Conservation (phyloP, 2,113 vertebrate species). For the Trematomus loennbergii region DNA sequence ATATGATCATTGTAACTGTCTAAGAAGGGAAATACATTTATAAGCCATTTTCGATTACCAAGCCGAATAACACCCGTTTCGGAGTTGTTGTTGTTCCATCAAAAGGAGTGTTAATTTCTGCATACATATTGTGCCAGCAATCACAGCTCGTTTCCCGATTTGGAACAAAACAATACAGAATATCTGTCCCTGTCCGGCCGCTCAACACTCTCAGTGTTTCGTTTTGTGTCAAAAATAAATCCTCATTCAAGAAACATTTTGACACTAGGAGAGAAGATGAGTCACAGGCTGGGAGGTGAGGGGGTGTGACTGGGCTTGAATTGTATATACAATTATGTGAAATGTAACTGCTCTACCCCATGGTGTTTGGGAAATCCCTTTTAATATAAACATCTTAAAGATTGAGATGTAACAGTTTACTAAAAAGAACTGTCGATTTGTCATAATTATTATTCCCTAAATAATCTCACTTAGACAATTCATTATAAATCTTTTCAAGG, state of each 20-base stretch:
- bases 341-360: neutral
- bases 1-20: no score
- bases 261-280: constrained; percentile 20
- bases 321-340: neutral
- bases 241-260: neutral
- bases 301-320: neutral
- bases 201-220: neutral
- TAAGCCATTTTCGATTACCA: neutral
- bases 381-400: neutral
- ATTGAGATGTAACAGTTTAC: neutral
- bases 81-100: neutral
- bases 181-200: neutral
- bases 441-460: neutral
- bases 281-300: constrained; percentile 17
- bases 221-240: neutral
- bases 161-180: neutral
- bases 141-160: neutral
- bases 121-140: neutral
- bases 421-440: neutral
- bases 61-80: neutral
- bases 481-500: neutral
- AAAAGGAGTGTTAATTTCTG: neutral
- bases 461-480: no score
- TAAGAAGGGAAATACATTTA: neutral
- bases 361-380: neutral